These are phyloP conservation scores for Itoplectis maculator DNA, from an alignment of 2,888 invertebrate species.

Conservation along the genomic window DNA sequence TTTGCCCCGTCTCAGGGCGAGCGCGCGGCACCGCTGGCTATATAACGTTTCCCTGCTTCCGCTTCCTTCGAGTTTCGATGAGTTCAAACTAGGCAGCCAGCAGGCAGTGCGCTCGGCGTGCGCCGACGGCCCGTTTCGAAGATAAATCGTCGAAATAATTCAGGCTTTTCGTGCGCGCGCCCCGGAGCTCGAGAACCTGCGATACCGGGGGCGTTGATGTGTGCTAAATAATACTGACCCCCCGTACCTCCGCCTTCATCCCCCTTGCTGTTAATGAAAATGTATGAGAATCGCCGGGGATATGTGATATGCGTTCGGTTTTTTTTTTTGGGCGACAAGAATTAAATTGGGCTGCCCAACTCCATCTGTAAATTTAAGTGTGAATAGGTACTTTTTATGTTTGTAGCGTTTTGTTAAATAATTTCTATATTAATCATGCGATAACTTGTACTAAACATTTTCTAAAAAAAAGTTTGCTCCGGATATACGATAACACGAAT, in stretches of 20 bases:
- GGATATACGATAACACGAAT: no score
- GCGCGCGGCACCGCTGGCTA: no score
- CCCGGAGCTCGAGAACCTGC: neutral
- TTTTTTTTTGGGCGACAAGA: no score
- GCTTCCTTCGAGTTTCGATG: slow-evolving; percentile 52
- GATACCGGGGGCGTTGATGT: neutral
- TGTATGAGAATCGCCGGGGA: neutral
- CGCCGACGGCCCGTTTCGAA: slow-evolving; percentile 14
- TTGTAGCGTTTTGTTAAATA: no score
- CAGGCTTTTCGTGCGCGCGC: slow-evolving; percentile 1
- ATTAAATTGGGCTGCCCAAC: no score
- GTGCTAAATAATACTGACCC: slow-evolving; percentile 5
- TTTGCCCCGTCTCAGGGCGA: slow-evolving; percentile 8
- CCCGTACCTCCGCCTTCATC: neutral
- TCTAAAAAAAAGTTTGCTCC: no score
- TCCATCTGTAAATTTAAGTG: no score
- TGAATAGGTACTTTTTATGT: no score
- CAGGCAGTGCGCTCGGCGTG: slow-evolving; percentile 7
- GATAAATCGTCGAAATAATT: slow-evolving; percentile 46
- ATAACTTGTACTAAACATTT: no score
- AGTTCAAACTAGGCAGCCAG: slow-evolving; percentile 25
- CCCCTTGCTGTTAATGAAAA: neutral
- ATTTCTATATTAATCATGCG: no score
- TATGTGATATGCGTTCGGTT: no score
- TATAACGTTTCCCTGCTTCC: slow-evolving; percentile 44